Evolutionary conservation across 2,888 invertebrate species (phyloP).

Genomic region (Yponomeuta cagnagella): DNA sequence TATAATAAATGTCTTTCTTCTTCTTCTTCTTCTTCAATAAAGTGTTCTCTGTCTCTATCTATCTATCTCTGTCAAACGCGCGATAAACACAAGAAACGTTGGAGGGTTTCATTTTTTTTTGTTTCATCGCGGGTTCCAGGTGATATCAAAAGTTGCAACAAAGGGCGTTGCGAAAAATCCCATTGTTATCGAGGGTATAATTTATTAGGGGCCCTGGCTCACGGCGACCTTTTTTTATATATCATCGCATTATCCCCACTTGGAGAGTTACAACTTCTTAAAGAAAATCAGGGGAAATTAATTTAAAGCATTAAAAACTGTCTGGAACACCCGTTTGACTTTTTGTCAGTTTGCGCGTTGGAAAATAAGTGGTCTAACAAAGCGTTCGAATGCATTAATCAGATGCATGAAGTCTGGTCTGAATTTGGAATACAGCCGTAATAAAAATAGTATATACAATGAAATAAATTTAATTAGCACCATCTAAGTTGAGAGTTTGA

Average conservation of each 20-base stretch:
- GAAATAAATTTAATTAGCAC: too few relatives aligned
- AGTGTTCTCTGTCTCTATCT: too few relatives aligned
- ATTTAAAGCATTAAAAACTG: conserved; percentile 71
- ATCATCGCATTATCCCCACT: conserved; percentile 76
- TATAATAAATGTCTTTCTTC: too few relatives aligned
- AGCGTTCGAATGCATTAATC: neutral
- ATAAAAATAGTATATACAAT: too few relatives aligned
- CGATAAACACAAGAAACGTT: conserved; percentile 9
- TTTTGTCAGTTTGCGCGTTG: conserved; percentile 46
- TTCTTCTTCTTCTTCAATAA: too few relatives aligned
- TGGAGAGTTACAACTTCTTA: conserved; percentile 75
- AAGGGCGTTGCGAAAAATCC: conserved; percentile 69
- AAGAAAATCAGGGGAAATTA: conserved; percentile 74
- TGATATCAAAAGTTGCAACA: conserved; percentile 76
- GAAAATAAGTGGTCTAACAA: neutral
- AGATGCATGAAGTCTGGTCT: neutral
- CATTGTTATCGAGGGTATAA: conserved; percentile 77
- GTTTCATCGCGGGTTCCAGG: conserved; percentile 53
- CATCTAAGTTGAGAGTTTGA: too few relatives aligned
- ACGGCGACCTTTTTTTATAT: conserved; percentile 75
- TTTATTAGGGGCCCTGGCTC: conserved; percentile 71
- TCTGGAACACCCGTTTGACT: conserved; percentile 60
- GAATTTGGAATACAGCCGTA: neutral
- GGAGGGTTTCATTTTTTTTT: conserved; percentile 23
- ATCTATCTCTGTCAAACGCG: neutral